A percentile compares a stretch with the other conserved stretches of the same genome.
These are phyloP conservation scores for Venturia canescens DNA, from an alignment of 1,140 invertebrate species.

Conservation along the genomic window DNA sequence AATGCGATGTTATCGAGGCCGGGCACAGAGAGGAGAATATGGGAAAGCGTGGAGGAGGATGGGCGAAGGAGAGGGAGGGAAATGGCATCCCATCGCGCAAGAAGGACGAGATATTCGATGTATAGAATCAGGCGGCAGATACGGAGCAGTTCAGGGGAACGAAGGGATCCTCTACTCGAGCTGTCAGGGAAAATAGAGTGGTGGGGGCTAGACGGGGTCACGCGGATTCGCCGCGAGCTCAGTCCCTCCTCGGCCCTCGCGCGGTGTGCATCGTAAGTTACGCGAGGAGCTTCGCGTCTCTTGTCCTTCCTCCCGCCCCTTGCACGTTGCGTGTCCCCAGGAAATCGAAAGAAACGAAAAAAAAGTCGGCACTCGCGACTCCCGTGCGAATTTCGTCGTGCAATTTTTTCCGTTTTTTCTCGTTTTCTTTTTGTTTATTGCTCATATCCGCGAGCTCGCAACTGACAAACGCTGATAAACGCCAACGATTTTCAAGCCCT, in stretches of 20 bases:
- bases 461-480: no score
- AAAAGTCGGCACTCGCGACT: no score
- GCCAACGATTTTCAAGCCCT: no score
- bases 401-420: neutral
- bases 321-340: no score
- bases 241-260: constrained; percentile 41
- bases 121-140: constrained; percentile 20
- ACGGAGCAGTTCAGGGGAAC: constrained; percentile 14
- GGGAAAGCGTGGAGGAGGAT: no score
- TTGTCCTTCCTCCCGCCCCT: neutral
- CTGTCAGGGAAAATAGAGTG: constrained; percentile 18
- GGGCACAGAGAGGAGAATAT: no score
- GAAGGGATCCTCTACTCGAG: neutral
- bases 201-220: constrained; percentile 44
- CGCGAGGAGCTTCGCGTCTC: constrained; percentile 19
- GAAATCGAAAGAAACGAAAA: no score
- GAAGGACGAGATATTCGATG: neutral
- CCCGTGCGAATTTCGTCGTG: no score
- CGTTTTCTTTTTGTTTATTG: neutral
- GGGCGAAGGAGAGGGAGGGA: no score
- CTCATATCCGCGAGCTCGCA: no score
- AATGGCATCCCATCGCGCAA: no score
- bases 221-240: constrained; percentile 41
- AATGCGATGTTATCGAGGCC: no score
- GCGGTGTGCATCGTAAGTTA: constrained; percentile 20